Percentiles rank a stretch among this genome's conserved stretches.
These are phyloP conservation scores for Drosophila paucipuncta DNA, from an alignment of 2,888 invertebrate genomes.

Conservation along the genomic window DNA sequence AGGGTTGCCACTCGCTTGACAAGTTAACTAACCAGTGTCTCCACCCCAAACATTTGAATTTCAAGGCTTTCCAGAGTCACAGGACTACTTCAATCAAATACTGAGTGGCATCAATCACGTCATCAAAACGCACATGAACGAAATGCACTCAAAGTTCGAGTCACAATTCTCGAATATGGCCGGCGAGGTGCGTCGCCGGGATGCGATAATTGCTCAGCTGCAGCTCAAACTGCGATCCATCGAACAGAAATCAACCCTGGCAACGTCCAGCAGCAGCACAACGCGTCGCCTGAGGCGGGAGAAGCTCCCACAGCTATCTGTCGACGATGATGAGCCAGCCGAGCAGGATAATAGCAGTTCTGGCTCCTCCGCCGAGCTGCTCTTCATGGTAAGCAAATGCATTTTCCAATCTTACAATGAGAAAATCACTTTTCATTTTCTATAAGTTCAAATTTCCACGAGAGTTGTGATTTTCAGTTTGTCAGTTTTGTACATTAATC, in stretches of 20 bases:
- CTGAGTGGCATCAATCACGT: conserved; percentile 92
- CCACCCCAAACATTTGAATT: conserved; percentile 30
- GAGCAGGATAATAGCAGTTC: conserved; percentile 81
- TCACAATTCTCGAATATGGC: conserved; percentile 91
- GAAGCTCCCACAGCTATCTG: conserved; percentile 65
- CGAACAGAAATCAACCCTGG: conserved; percentile 78
- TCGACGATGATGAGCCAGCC: conserved; percentile 63
- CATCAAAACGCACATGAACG: conserved; percentile 90
- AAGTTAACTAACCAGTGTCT: conserved; percentile 25
- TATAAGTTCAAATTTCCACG: no score
- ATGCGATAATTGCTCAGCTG: conserved; percentile 92
- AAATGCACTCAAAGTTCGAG: conserved; percentile 90
- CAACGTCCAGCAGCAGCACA: conserved; percentile 11
- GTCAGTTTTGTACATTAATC: no score
- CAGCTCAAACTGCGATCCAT: conserved; percentile 90
- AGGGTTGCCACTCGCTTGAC: conserved; percentile 4
- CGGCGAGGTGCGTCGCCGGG: conserved; percentile 92
- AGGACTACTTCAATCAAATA: conserved; percentile 93
- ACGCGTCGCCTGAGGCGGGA: conserved; percentile 60
- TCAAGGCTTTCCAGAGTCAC: conserved; percentile 89
- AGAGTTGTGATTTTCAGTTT: no score
- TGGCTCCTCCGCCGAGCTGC: conserved; percentile 84
- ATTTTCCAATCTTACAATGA: neutral
- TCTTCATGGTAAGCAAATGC: conserved; percentile 84
- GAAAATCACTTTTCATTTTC: no score